Conservation (phyloP, 2,113 vertebrate species). For the Chaetura pelagica region DNA sequence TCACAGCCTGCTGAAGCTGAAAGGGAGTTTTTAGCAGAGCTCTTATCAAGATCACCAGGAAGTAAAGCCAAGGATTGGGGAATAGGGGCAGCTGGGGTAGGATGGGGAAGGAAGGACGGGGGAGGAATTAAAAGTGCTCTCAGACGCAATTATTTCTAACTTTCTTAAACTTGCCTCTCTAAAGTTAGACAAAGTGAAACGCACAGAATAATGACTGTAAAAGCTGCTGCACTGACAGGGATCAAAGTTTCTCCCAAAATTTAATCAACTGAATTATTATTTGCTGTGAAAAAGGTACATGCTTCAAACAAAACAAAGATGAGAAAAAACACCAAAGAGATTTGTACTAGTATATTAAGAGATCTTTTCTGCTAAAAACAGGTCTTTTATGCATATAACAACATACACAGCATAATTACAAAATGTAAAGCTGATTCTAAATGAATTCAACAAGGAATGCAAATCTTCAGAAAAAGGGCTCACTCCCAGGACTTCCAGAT, state of each 20-base stretch:
- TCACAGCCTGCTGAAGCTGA: not conserved
- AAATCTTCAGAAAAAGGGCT: not conserved
- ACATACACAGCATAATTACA: not conserved
- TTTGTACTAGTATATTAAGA: not conserved
- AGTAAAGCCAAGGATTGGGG: not conserved
- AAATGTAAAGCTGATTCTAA: not conserved
- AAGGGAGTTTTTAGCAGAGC: not conserved
- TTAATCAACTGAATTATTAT: not conserved
- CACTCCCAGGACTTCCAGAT: slow-evolving; percentile 13
- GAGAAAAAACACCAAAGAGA: not conserved
- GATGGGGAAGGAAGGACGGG: too few relatives aligned
- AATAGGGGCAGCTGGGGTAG: too few relatives aligned
- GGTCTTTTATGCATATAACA: not conserved
- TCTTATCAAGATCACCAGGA: not conserved
- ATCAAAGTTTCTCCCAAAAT: not conserved
- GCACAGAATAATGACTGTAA: not conserved
- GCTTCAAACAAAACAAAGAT: not conserved
- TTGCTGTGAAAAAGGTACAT: not conserved
- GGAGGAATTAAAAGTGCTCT: not conserved
- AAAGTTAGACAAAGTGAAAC: not conserved
- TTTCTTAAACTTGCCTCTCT: not conserved
- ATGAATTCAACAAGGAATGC: not conserved
- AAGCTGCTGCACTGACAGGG: not conserved
- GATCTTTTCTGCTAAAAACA: not conserved
- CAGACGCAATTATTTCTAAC: not conserved